phyloP scores from a whole-genome alignment of 35 echinoderm and acorn worm species.

The Hemicentrotus pulcherrimus region DNA sequence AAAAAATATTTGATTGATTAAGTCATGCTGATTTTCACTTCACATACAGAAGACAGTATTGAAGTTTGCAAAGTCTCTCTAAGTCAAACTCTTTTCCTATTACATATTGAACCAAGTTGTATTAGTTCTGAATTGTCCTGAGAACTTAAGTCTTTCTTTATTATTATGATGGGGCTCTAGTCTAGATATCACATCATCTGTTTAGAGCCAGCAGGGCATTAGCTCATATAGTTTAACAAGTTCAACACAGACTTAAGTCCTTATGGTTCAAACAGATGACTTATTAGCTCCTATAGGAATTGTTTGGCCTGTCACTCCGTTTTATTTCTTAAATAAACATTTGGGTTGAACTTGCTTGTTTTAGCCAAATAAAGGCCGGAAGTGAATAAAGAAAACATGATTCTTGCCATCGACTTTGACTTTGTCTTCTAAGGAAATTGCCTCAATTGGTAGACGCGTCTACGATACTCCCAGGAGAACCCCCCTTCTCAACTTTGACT shows the following conservation, averaged over 20 bases:
- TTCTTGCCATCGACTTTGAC: not conserved
- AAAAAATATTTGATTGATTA: too few relatives aligned
- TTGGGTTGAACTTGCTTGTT: not conserved
- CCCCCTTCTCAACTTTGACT: slow-evolving; percentile 9
- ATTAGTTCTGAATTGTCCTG: not conserved
- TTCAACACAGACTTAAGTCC: too few relatives aligned
- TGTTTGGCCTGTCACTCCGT: not conserved
- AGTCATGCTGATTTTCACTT: too few relatives aligned
- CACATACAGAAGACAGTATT: too few relatives aligned
- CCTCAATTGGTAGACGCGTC: slow-evolving; percentile 9
- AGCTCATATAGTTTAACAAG: too few relatives aligned
- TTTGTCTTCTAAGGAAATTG: slow-evolving; percentile 12
- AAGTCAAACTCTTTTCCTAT: too few relatives aligned
- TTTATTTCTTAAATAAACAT: not conserved
- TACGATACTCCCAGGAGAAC: not conserved
- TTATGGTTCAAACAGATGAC: too few relatives aligned
- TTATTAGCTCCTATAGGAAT: not conserved
- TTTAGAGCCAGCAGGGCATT: too few relatives aligned
- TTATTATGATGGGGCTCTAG: not conserved
- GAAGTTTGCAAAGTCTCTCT: too few relatives aligned
- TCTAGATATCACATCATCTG: not conserved
- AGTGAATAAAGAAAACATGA: slow-evolving; percentile 13
- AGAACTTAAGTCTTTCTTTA: not conserved
- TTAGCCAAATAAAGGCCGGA: slow-evolving; percentile 16
- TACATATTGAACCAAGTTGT: not conserved